These are phyloP conservation scores for Oplegnathus fasciatus DNA, from an alignment of 2,113 vertebrate genomes.

Conservation along the genomic window DNA sequence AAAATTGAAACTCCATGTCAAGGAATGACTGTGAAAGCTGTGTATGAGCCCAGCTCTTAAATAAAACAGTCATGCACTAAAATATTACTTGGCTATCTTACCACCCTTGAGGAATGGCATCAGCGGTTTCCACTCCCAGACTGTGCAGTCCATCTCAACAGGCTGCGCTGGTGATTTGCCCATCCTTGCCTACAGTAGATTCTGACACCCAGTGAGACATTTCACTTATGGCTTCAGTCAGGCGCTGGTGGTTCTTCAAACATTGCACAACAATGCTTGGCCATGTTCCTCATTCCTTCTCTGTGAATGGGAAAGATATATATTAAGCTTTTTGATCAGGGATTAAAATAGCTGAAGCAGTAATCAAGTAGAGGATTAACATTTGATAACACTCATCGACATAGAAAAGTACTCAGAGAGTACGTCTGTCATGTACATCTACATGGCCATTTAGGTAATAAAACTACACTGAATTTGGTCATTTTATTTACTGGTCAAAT, in stretches of 20 bases:
- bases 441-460: neutral
- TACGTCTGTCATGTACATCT: neutral
- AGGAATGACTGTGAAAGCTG: neutral
- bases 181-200: neutral
- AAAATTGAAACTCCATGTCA: neutral
- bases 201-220: neutral
- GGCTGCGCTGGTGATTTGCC: neutral
- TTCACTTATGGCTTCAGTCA: slow-evolving; percentile 45
- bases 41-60: too few relatives aligned
- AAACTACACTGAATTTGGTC: neutral
- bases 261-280: neutral
- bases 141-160: neutral
- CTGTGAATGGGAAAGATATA: neutral
- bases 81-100: neutral
- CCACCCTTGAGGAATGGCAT: slow-evolving; percentile 2
- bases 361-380: neutral
- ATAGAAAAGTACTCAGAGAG: neutral
- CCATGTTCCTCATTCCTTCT: slow-evolving; percentile 13
- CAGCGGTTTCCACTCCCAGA: neutral
- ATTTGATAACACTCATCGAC: neutral
- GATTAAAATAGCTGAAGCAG: neutral
- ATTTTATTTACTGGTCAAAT: neutral
- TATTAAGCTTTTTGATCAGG: neutral
- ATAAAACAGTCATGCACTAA: neutral
- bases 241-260: slow-evolving; percentile 49